phyloP scores from a whole-genome alignment of 2,797 vertebrate genomes.

The Vireo griseus region DNA sequence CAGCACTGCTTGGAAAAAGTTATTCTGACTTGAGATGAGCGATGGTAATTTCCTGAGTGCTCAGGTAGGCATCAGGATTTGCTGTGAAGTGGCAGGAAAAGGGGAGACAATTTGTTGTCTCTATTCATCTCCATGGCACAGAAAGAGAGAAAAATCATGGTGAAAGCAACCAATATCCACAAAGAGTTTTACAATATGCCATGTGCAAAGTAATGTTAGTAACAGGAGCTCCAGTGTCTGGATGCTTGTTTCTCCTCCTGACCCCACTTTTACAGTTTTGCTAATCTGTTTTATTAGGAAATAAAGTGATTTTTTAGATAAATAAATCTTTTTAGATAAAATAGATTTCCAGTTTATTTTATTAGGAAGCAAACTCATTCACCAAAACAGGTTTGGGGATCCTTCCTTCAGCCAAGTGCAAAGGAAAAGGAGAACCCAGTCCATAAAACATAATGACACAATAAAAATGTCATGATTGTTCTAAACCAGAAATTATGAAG shows the following conservation, averaged over 20 bases:
- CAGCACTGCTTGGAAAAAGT: background rate
- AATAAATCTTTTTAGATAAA: too few relatives aligned
- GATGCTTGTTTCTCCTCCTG: background rate
- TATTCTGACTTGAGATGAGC: background rate
- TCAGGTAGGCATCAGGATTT: rapidly evolving
- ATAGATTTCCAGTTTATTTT: background rate
- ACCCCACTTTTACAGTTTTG: background rate
- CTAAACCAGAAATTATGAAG: background rate
- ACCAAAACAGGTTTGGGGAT: background rate
- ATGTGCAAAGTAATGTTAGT: background rate
- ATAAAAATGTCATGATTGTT: background rate
- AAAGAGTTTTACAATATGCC: background rate
- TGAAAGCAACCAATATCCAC: background rate
- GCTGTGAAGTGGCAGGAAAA: background rate
- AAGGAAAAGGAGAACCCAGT: background rate
- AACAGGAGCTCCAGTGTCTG: background rate
- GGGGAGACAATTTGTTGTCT: background rate
- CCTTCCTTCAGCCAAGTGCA: background rate
- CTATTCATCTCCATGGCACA: background rate
- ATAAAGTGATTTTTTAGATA: background rate
- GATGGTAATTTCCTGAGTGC: background rate
- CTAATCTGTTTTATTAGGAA: background rate
- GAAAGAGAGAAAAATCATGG: background rate
- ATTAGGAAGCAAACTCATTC: background rate
- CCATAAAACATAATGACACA: background rate